Evolutionary conservation across 2,113 vertebrate genomes (phyloP).

Genomic region (Halichoeres trimaculatus): DNA sequence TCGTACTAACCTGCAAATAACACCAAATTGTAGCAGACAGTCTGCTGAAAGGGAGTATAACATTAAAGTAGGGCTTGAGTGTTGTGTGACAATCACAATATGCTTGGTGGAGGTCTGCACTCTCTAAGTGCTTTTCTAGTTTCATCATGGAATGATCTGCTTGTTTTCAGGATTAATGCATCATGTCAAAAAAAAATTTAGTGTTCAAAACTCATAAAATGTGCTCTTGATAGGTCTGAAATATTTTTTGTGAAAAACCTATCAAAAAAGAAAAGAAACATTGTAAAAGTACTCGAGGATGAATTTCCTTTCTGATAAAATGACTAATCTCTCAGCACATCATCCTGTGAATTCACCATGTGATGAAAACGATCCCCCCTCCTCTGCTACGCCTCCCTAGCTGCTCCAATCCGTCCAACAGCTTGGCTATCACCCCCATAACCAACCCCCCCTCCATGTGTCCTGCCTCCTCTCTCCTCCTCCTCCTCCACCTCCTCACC

Average conservation of each 20-base stretch:
- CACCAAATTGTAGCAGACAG: too few relatives aligned
- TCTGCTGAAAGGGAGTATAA: too few relatives aligned
- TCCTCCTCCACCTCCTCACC: neutral
- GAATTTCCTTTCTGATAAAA: neutral
- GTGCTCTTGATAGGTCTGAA: neutral
- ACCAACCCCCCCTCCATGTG: constrained; percentile 1
- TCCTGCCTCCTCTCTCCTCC: constrained; percentile 5
- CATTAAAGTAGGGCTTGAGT: too few relatives aligned
- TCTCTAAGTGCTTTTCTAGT: too few relatives aligned
- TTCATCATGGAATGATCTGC: neutral
- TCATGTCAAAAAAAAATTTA: neutral
- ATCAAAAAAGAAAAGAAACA: too few relatives aligned
- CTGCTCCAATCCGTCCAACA: constrained; percentile 43
- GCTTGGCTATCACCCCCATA: constrained; percentile 40
- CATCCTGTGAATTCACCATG: constrained; percentile 28
- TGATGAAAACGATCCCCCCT: constrained; percentile 48
- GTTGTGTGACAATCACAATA: too few relatives aligned
- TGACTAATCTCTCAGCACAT: neutral
- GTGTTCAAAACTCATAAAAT: neutral
- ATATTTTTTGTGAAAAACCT: neutral
- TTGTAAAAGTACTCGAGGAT: too few relatives aligned
- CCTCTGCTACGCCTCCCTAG: constrained; percentile 24
- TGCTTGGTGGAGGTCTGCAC: too few relatives aligned
- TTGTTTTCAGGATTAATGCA: neutral
- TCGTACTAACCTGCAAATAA: too few relatives aligned